Evolutionary conservation across 2,888 invertebrate species (phyloP).

Genomic region (Dexiosoma caninum): DNA sequence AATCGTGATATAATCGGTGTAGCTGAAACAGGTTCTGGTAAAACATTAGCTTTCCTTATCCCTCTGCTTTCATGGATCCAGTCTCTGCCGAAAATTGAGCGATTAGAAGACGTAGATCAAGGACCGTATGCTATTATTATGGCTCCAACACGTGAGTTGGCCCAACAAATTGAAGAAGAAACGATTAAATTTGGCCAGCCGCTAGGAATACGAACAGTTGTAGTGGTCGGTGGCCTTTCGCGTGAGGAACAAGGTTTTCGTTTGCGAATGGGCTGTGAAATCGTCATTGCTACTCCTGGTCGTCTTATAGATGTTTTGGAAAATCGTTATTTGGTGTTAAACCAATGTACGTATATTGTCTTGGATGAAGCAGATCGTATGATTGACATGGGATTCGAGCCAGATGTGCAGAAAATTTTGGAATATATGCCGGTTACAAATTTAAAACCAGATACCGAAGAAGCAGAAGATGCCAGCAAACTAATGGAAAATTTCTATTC

Average conservation of each 20-base stretch:
- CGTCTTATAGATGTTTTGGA: constrained; percentile 99
- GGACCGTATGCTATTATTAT: constrained; percentile 99
- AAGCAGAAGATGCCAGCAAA: constrained; percentile 95
- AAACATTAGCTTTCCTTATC: constrained; percentile 98
- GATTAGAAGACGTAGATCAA: constrained; percentile 92
- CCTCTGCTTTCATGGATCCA: constrained; percentile 99
- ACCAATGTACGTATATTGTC: constrained; percentile 98
- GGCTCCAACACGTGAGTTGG: constrained; percentile 99
- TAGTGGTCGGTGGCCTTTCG: constrained; percentile 98
- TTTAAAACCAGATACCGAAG: constrained; percentile 98
- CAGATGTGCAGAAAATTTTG: constrained; percentile 97
- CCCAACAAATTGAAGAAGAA: constrained; percentile 99
- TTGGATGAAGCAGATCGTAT: constrained; percentile 98
- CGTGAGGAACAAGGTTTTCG: constrained; percentile 99
- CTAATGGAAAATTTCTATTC: constrained; percentile 95
- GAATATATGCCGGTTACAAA: constrained; percentile 99
- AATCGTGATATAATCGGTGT: constrained; percentile 99
- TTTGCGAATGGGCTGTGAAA: constrained; percentile 97
- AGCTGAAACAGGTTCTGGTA: constrained; percentile 99
- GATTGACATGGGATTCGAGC: constrained; percentile 99
- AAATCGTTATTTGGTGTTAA: constrained; percentile 96
- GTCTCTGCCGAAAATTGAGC: constrained; percentile 95
- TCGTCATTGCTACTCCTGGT: constrained; percentile 99
- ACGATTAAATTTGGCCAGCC: constrained; percentile 97
- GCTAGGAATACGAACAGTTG: constrained; percentile 94